Conservation (phyloP, 2,797 vertebrate genomes). For the Sarcoramphus papa region DNA sequence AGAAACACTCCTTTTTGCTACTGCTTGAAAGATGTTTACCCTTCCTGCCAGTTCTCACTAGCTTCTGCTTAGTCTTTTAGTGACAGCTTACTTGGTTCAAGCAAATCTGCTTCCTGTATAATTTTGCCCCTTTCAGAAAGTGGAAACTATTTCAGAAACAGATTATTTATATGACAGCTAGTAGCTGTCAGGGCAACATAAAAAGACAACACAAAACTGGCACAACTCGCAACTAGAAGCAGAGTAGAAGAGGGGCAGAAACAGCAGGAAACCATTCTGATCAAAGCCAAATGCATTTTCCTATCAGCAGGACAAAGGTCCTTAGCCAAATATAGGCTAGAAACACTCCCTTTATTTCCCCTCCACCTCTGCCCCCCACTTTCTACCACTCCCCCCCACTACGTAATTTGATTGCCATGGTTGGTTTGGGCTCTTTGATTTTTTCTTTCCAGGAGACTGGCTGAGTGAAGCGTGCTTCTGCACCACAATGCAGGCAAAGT, state of each 20-base stretch:
- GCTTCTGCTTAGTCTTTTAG: neutral
- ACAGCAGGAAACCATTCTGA: neutral
- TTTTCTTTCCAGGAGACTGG: neutral
- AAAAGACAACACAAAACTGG: neutral
- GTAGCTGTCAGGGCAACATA: neutral
- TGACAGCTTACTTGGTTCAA: neutral
- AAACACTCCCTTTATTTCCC: neutral
- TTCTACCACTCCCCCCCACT: neutral
- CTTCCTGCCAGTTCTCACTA: neutral
- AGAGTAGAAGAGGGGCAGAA: neutral
- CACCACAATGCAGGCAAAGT: accelerated
- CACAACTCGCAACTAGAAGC: neutral
- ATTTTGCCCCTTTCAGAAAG: neutral
- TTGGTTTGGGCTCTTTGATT: neutral
- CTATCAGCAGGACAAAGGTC: neutral
- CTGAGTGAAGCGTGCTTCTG: neutral
- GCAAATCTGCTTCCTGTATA: neutral
- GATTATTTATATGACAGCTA: neutral
- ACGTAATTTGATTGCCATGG: neutral
- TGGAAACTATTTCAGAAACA: neutral
- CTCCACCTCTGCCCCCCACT: neutral
- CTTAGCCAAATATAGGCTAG: neutral
- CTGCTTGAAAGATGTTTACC: neutral
- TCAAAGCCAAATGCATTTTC: neutral
- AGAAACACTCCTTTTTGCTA: neutral